Evolutionary conservation across 2,113 vertebrate genomes (phyloP).

Genomic region (Blennius ocellaris): DNA sequence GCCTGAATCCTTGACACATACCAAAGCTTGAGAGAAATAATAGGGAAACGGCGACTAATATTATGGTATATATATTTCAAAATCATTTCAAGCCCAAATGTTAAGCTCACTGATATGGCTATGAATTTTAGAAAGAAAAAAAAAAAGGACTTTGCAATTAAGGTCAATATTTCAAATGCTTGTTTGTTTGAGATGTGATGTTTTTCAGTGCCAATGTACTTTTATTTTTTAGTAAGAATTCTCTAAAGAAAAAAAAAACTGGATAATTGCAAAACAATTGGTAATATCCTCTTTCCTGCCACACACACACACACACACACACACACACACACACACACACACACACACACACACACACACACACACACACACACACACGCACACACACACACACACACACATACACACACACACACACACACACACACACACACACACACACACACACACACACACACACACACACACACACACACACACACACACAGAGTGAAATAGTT

Average conservation of each 20-base stretch:
- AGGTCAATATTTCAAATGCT: no score
- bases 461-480: no score
- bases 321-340: constrained; percentile 5
- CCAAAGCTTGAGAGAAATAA: constrained; percentile 36
- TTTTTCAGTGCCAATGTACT: background rate
- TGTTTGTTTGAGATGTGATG: no score
- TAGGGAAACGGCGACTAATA: background rate
- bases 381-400: no score
- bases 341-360: background rate
- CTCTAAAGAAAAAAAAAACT: background rate
- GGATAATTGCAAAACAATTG: constrained; percentile 18
- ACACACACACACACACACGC: no score
- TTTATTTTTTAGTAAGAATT: background rate
- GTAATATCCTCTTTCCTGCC: constrained; percentile 16
- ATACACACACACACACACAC: no score
- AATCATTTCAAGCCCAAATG: background rate
- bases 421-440: no score
- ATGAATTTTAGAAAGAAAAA: background rate
- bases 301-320: background rate
- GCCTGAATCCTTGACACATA: constrained; percentile 64
- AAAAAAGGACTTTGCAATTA: background rate
- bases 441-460: no score
- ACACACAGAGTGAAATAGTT: constrained; percentile 56
- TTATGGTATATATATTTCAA: background rate
- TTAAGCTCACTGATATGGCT: background rate